A percentile compares a stretch with the other conserved stretches of the same genome.
These are phyloP conservation scores for Pantala flavescens DNA, from an alignment of 1,140 invertebrate genomes.

Conservation along the genomic window DNA sequence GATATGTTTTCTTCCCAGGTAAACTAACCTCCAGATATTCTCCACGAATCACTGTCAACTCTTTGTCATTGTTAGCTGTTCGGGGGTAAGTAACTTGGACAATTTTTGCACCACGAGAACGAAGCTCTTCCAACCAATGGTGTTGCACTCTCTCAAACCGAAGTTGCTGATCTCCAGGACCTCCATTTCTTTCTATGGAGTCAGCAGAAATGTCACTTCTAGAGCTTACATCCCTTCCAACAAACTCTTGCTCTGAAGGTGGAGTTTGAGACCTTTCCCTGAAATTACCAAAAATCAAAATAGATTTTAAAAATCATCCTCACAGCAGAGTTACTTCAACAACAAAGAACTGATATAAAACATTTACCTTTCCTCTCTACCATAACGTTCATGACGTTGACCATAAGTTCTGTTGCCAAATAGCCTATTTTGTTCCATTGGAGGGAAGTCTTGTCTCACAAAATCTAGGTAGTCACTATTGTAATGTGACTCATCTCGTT, in stretches of 20 bases:
- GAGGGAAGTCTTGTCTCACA: conserved; percentile 33
- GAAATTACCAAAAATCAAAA: not conserved
- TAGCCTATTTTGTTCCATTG: conserved; percentile 36
- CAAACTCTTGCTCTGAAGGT: conserved; percentile 27
- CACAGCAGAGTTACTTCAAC: not conserved
- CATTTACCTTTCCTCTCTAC: conserved; percentile 35
- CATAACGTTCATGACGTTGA: conserved; percentile 35
- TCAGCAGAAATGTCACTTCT: conserved; percentile 65
- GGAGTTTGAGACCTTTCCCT: conserved; percentile 28
- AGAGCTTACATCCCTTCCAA: conserved; percentile 37
- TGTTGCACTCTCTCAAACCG: conserved; percentile 39
- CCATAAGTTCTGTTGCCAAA: conserved; percentile 42
- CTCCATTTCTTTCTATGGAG: conserved; percentile 54
- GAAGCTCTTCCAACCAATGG: conserved; percentile 62
- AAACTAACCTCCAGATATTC: conserved; percentile 81
- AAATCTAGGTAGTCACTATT: conserved; percentile 47
- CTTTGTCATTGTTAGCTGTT: conserved; percentile 96
- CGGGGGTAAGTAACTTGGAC: conserved; percentile 90
- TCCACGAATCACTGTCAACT: conserved; percentile 87
- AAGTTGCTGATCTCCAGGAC: conserved; percentile 24
- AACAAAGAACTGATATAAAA: too few relatives aligned
- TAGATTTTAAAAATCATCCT: too few relatives aligned
- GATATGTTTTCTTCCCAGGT: too few relatives aligned
- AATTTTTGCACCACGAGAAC: conserved; percentile 62
- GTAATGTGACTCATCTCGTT: conserved; percentile 40